A percentile compares a stretch with the other conserved stretches of the same genome.
These are phyloP conservation scores for Mesocentrotus franciscanus DNA, from an alignment of 53 echinoderm and acorn worm species.

Conservation along the genomic window DNA sequence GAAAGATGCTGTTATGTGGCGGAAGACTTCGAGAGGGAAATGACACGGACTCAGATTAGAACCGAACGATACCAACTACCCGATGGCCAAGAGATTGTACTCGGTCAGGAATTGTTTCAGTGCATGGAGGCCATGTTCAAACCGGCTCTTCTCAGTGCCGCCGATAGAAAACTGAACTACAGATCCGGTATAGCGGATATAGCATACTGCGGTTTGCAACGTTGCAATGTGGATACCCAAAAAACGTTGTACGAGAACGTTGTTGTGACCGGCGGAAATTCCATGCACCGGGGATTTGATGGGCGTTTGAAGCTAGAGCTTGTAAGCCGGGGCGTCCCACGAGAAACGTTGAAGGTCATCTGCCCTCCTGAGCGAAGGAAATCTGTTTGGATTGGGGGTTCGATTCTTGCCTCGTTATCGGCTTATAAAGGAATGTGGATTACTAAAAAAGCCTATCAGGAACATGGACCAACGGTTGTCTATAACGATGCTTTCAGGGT, in stretches of 20 bases:
- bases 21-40: conserved; percentile 37
- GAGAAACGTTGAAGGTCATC: background rate
- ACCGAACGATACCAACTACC: conserved; percentile 49
- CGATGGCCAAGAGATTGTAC: conserved; percentile 37
- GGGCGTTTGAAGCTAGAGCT: conserved; percentile 42
- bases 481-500: background rate
- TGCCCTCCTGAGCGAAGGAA: conserved; percentile 33
- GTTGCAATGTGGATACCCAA: conserved; percentile 10
- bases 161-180: background rate
- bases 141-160: background rate
- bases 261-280: conserved; percentile 45
- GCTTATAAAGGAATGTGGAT: conserved; percentile 53
- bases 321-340: background rate
- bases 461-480: conserved; percentile 49
- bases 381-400: conserved; percentile 57
- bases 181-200: conserved; percentile 40
- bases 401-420: conserved; percentile 43
- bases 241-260: conserved; percentile 8
- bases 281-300: conserved; percentile 51
- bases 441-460: background rate
- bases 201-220: background rate
- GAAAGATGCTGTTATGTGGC: conserved; percentile 64
- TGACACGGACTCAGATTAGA: background rate
- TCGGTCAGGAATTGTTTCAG: conserved; percentile 51
- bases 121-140: conserved; percentile 67